These are phyloP conservation scores for Ianthella basta DNA, from an alignment of 37 sponge, comb jelly and placozoan species.

Conservation along the genomic window DNA sequence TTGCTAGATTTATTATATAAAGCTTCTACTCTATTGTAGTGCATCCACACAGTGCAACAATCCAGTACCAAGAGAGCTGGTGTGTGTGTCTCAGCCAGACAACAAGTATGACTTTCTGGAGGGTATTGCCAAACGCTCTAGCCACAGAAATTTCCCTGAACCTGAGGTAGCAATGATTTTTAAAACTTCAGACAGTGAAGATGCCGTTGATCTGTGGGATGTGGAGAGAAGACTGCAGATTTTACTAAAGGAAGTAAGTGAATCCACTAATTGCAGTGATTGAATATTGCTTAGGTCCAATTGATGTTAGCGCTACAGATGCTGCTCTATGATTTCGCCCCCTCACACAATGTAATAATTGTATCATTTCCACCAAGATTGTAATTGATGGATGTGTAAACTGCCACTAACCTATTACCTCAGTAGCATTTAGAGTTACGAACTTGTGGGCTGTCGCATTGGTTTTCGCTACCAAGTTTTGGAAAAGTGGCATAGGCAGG, in stretches of 20 bases:
- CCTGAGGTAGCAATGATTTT: constrained; percentile 89
- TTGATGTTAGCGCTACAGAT: not conserved
- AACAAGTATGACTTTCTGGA: constrained; percentile 57
- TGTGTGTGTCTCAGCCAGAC: not conserved
- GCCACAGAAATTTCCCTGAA: constrained; percentile 68
- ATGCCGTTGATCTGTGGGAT: constrained; percentile 61
- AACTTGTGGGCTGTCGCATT: too few relatives aligned
- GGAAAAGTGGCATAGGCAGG: too few relatives aligned
- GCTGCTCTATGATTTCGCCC: too few relatives aligned
- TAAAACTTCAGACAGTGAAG: constrained; percentile 59
- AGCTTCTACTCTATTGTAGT: not conserved
- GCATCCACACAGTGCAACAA: not conserved
- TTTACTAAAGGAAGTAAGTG: constrained; percentile 61
- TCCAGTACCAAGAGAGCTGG: not conserved
- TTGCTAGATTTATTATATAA: too few relatives aligned
- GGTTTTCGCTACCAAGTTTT: too few relatives aligned
- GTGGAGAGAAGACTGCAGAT: constrained; percentile 63
- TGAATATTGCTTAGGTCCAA: not conserved
- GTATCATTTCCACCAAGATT: too few relatives aligned
- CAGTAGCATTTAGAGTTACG: too few relatives aligned
- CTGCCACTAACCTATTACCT: too few relatives aligned
- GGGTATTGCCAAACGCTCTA: constrained; percentile 62
- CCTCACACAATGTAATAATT: too few relatives aligned
- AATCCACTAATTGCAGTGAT: not conserved
- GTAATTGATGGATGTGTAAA: too few relatives aligned